Conservation (phyloP, 1,140 invertebrate genomes). For the Sycobia sp. region DNA sequence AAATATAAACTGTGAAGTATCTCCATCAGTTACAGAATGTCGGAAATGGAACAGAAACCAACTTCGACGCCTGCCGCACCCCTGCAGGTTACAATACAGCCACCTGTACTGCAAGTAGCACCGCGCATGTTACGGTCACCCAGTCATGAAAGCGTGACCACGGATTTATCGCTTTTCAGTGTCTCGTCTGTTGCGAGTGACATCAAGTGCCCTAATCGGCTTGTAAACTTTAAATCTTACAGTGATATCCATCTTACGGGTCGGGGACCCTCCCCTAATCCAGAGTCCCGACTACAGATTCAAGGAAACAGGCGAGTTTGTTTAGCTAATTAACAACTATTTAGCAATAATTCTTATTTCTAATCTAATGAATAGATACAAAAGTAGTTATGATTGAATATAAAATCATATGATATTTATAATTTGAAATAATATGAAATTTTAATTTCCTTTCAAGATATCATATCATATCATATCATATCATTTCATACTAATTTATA, state of each 20-base stretch:
- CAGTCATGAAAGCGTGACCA: slow-evolving; percentile 82
- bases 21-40: slow-evolving; percentile 44
- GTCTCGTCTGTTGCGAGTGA: slow-evolving; percentile 77
- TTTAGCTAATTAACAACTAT: too few species aligned
- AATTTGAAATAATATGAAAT: too few species aligned
- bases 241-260: slow-evolving; percentile 61
- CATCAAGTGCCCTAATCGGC: slow-evolving; percentile 61
- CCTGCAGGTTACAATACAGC: slow-evolving; percentile 52
- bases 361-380: too few species aligned
- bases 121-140: slow-evolving; percentile 77
- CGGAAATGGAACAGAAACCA: slow-evolving; percentile 47
- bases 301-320: slow-evolving; percentile 52
- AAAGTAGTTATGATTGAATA: too few species aligned
- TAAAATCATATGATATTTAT: too few species aligned
- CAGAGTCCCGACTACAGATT: slow-evolving; percentile 61
- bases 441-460: too few species aligned
- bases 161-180: slow-evolving; percentile 79
- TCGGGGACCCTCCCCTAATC: slow-evolving; percentile 74
- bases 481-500: too few species aligned
- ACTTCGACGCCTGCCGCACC: slow-evolving; percentile 37
- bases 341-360: too few species aligned
- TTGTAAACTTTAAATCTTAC: slow-evolving; percentile 65
- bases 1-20: too few species aligned
- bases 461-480: too few species aligned
- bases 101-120: slow-evolving; percentile 60